Conservation (phyloP, 2,113 vertebrate genomes). For the Odontesthes bonariensis region DNA sequence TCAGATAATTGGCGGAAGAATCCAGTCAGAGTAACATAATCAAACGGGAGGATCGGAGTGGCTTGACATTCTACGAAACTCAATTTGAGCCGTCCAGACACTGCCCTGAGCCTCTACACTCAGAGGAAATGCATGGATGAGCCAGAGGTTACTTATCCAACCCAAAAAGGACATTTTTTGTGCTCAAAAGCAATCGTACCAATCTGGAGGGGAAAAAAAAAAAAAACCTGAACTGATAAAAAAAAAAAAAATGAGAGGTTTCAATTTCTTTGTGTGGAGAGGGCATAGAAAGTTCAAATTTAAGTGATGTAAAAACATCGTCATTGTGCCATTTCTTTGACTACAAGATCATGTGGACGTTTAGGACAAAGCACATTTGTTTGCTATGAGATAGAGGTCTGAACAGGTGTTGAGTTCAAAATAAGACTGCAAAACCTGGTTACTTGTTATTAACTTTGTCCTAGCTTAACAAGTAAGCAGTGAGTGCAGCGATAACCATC, state of each 20-base stretch:
- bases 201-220: not conserved
- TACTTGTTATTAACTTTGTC: no score
- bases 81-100: constrained; percentile 67
- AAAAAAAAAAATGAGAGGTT: not conserved
- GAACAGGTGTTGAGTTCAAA: no score
- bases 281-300: not conserved
- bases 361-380: not conserved
- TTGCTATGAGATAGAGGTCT: not conserved
- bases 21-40: constrained; percentile 62
- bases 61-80: constrained; percentile 74
- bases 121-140: constrained; percentile 33
- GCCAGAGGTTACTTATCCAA: constrained; percentile 18
- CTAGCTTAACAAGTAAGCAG: no score
- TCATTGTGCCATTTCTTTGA: constrained; percentile 2
- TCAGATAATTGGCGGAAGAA: constrained; percentile 60
- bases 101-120: constrained; percentile 26
- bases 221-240: not conserved
- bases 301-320: not conserved
- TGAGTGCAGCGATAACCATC: no score
- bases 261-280: not conserved
- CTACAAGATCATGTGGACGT: not conserved
- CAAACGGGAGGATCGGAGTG: constrained; percentile 46
- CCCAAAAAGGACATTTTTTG: not conserved
- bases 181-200: not conserved
- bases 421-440: no score